Base-by-base conservation (phyloP, 1,140 invertebrate species). In the Ooceraea biroi region DNA sequence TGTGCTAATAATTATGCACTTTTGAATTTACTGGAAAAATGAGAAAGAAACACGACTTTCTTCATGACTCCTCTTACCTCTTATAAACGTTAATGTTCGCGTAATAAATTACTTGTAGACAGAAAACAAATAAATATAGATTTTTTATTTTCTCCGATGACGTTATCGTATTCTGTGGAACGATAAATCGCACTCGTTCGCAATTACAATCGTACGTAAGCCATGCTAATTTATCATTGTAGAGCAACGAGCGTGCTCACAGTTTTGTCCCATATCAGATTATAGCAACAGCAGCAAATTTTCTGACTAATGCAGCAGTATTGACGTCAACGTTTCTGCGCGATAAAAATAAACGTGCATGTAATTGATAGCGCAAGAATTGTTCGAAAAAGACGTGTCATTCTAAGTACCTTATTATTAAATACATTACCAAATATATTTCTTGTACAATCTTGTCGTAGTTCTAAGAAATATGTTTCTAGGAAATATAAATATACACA, bases 111-210 rank as follows among this genome's bases (percentile, higher is more conserved):
- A 27, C n/a, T 22, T 1, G 19, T 14, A 1, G 30, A 27, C 10
- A 14, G 65, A 44, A 58, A 80, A 69, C 22, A 69, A 80, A 30
- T 27, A 71, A 68, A 8, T 8, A 63, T 22, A 0, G 19, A 57
- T 80, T 80, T 52, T 55, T 69, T 71, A 69, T 30, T 48, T 76
- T 80, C 46, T 30, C 65, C 25, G 36, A 80, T 69, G 65, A 80
- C 30, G 41, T 22, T 52, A 22, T 58, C 52, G 65, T 22, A 10
- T 19, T 52, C 55, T 44, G n/a, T 44, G n/a, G 65, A 80, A 80
- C 57, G 69, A 80, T 80, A 69, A 69, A 80, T 58, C n/a, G 76
- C 50, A 7, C 36, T 68, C 48, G 57, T 71, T 69, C 50, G 76
- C 36, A 36, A 36, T 66, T 77, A 55, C 27, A 5, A 66, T 63